Evolutionary conservation across 2,113 vertebrate genomes (phyloP).

Genomic region (Petrocephalus microphthalmus): DNA sequence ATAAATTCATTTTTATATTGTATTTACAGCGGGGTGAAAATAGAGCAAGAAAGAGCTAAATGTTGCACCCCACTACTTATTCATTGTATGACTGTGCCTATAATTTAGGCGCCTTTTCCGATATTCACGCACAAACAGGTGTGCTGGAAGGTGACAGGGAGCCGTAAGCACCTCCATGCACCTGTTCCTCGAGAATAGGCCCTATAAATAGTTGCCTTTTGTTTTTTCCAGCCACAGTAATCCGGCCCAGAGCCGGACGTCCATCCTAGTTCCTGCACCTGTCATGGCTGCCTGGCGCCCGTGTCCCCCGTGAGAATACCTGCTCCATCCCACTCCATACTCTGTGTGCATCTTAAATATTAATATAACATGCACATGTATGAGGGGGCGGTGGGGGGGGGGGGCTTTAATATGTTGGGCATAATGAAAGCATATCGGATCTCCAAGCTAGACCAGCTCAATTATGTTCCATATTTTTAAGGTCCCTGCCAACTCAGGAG

Average conservation of each 20-base stretch:
- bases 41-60: not conserved
- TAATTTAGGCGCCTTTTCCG: not conserved
- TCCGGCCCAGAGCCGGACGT: not conserved
- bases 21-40: not conserved
- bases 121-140: not conserved
- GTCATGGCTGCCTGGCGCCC: not conserved
- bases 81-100: not conserved
- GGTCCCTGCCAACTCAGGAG: no score
- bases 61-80: not conserved
- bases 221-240: not conserved
- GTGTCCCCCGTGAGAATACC: not conserved
- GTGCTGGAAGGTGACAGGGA: not conserved
- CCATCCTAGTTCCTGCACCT: not conserved
- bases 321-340: not conserved
- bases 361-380: not conserved
- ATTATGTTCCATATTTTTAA: not conserved
- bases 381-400: not conserved
- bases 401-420: not conserved
- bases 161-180: not conserved
- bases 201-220: constrained; percentile 3
- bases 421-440: not conserved
- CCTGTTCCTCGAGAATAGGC: not conserved
- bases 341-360: not conserved
- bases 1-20: constrained; percentile 7
- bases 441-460: not conserved